Evolutionary conservation across 2,113 vertebrate species (phyloP), one percentile per base, ranked within the genome.

Genomic region (Calyptommatus sinebrachiatus): DNA sequence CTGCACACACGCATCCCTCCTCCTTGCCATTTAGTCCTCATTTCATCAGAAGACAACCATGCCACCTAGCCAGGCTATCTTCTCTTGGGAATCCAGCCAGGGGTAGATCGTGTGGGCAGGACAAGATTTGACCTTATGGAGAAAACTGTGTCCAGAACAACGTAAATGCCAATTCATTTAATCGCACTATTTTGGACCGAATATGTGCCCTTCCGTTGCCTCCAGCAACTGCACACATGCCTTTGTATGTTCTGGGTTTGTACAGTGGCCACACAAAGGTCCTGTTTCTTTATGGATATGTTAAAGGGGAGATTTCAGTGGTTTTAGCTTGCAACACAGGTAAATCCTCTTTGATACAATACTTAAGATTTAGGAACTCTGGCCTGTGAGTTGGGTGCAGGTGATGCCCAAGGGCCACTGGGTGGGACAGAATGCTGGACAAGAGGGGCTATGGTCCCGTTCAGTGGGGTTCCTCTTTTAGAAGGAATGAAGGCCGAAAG

Each of bases 121-220:
- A 18, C 71, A 66, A 22, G 35, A 14, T 9, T 14, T 0, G 50
- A 31, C 60, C 71, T 7, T 7, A 9, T 31, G 79, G 7, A 35
- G 29, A 20, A 9, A 9, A 6, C 8, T 8, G 5, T 18, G 60
- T 29, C 29, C 9, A 26, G 31, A 24, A 62, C 48, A 10, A 46
- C 4, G 10, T 22, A 60, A 78, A 78, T 61, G 50, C 31, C 20
- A n/a, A 61, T 78, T 78, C 70, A 78, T 78, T 78, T 78, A 78
- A 28, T 3, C 50, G 6, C 2, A 5, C 18, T 29, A 4, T n/a
- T 35, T 65, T 35, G 76, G 28, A 48, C 28, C 24, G 75, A 2
- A 45, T 9, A 10, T 2, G 26, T 62, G 10, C 24, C 48, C n/a
- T 21, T 28, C 2, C 65, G n/a, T 26, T 1, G 60, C 41, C 41